Percentiles rank a stretch among this genome's conserved stretches.
phyloP scores from a whole-genome alignment of 37 sponge, comb jelly and placozoan genomes.

The Beroe forskalii region DNA sequence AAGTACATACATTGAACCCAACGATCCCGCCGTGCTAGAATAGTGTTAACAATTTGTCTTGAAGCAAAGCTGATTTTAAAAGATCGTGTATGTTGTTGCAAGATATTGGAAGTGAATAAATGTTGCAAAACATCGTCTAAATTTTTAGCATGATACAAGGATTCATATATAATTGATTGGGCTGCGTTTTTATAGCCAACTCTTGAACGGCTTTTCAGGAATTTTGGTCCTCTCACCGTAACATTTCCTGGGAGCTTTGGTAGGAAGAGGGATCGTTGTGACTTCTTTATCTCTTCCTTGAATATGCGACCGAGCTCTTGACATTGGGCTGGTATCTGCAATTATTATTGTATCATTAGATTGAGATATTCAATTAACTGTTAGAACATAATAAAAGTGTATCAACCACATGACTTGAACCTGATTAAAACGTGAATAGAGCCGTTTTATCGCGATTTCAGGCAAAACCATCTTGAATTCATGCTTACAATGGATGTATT shows the following conservation, averaged over 20 bases:
- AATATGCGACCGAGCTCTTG: not conserved
- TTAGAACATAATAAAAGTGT: no score
- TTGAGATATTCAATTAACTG: no score
- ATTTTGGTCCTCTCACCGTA: not conserved
- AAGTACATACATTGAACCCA: not conserved
- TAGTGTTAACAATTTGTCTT: not conserved
- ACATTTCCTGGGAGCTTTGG: not conserved
- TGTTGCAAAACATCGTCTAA: not conserved
- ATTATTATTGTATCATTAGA: not conserved
- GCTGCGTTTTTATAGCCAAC: not conserved
- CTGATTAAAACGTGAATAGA: no score
- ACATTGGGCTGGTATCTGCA: not conserved
- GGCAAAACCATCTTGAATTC: no score
- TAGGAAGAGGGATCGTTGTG: not conserved
- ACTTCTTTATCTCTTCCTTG: not conserved
- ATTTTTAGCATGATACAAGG: not conserved
- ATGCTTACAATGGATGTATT: no score
- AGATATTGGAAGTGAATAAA: not conserved
- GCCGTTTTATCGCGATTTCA: no score
- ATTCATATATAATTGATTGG: not conserved
- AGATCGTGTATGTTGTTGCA: not conserved
- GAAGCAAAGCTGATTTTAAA: not conserved
- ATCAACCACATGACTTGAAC: no score
- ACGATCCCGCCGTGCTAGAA: not conserved
- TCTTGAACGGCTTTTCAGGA: not conserved